Conservation (phyloP, 2,113 vertebrate species). For the Semicossyphus pulcher region DNA sequence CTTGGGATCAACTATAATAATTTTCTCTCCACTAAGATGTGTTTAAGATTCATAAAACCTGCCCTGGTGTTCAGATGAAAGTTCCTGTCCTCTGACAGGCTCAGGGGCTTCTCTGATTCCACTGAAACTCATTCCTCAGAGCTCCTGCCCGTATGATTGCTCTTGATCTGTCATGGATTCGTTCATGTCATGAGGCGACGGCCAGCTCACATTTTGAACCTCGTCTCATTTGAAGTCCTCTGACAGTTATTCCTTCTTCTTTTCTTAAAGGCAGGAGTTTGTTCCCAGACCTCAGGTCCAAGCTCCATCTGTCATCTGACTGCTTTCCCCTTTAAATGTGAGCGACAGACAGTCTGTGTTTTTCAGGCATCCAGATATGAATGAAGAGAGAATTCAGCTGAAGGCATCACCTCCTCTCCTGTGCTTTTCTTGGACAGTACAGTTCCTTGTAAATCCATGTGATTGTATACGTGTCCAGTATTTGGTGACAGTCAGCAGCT, state of each 20-base stretch:
- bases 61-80: too few species aligned
- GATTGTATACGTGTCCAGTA: too few species aligned
- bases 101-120: constrained; percentile 44
- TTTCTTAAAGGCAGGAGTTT: too few species aligned
- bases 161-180: constrained; percentile 68
- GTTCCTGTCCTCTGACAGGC: constrained; percentile 34
- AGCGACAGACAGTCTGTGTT: neutral
- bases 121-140: constrained; percentile 35
- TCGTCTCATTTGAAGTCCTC: constrained; percentile 63
- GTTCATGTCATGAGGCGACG: constrained; percentile 58
- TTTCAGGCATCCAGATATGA: neutral
- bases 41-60: too few species aligned
- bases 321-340: constrained; percentile 28
- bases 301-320: constrained; percentile 32
- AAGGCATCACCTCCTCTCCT: constrained; percentile 4
- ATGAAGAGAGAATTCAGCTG: constrained; percentile 20
- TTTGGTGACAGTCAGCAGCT: too few species aligned
- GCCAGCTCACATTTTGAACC: constrained; percentile 57
- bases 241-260: constrained; percentile 53
- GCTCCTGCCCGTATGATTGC: constrained; percentile 25
- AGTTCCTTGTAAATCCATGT: neutral
- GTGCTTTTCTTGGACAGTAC: constrained; percentile 20
- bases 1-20: too few species aligned
- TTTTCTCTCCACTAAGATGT: too few species aligned
- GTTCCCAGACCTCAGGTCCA: constrained; percentile 43